phyloP scores from a whole-genome alignment of 2,888 invertebrate species.

The Cryptus armator region DNA sequence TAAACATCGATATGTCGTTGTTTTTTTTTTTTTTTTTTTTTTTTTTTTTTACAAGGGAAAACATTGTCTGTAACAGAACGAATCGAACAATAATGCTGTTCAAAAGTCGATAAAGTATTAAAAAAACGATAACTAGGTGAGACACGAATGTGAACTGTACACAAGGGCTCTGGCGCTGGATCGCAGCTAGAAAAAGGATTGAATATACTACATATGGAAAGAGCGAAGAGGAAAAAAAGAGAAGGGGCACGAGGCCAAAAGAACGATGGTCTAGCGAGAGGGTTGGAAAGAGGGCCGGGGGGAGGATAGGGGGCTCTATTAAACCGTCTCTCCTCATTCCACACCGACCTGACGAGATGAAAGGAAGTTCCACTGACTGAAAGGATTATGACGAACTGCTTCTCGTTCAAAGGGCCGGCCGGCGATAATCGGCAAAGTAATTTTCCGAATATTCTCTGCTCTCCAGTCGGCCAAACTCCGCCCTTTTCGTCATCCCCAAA shows the following conservation, averaged over 20 bases:
- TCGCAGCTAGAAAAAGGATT: conserved; percentile 35
- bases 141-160: conserved; percentile 11
- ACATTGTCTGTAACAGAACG: not conserved
- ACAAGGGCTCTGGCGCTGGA: conserved; percentile 1
- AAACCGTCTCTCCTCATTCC: conserved; percentile 64
- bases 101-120: not conserved
- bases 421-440: conserved; percentile 74
- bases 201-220: conserved; percentile 30
- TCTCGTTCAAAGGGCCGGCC: conserved; percentile 69
- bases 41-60: not conserved
- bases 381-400: conserved; percentile 74
- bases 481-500: conserved; percentile 1
- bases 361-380: conserved; percentile 70
- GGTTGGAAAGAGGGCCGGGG: not conserved
- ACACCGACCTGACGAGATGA: conserved; percentile 61
- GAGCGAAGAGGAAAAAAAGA: conserved; percentile 18
- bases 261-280: conserved; percentile 28
- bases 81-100: not conserved
- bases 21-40: not conserved
- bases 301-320: conserved; percentile 50
- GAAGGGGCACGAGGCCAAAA: conserved; percentile 37
- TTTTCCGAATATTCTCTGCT: conserved; percentile 72
- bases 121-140: conserved; percentile 14
- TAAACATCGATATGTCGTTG: not conserved
- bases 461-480: conserved; percentile 9